phyloP scores from a whole-genome alignment of 2,797 vertebrate genomes.

The Podargus strigoides region DNA sequence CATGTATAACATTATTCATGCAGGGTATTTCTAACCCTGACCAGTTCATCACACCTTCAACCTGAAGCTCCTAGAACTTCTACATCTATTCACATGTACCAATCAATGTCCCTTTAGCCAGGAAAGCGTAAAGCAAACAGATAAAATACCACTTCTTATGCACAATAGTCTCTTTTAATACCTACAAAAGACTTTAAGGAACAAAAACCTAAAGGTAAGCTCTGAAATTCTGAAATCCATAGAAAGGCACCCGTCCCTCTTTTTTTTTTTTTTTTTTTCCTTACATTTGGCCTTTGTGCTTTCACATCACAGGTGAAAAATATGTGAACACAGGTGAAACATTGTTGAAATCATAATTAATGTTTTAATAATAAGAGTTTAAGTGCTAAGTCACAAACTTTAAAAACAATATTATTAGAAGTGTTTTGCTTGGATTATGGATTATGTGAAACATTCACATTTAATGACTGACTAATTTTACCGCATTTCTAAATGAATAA shows the following conservation, averaged over 20 bases:
- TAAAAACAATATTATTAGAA: constrained; percentile 38
- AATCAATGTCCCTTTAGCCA: neutral
- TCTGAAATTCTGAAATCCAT: constrained; percentile 14
- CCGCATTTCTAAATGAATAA: constrained; percentile 52
- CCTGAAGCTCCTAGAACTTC: neutral
- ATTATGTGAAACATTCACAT: constrained; percentile 24
- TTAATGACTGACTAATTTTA: constrained; percentile 57
- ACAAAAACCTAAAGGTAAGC: constrained; percentile 5
- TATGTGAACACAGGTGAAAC: constrained; percentile 56
- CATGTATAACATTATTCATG: neutral
- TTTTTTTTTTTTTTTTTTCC: neutral
- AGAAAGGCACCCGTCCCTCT: constrained; percentile 28
- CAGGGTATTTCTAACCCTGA: neutral
- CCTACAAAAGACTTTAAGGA: constrained; percentile 27
- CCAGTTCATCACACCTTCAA: neutral
- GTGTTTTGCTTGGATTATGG: neutral
- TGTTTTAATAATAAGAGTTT: constrained; percentile 26
- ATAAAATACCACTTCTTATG: constrained; percentile 39
- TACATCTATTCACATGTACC: neutral
- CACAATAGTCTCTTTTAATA: constrained; percentile 55
- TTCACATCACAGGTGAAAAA: constrained; percentile 53
- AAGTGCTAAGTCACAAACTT: constrained; percentile 27
- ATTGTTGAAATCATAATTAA: constrained; percentile 38
- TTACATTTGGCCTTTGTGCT: constrained; percentile 46
- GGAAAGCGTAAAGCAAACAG: constrained; percentile 6